Percentiles rank a stretch among this genome's conserved stretches.
Evolutionary conservation across 2,113 vertebrate species (phyloP).

Genomic region (Sorex fumeus): DNA sequence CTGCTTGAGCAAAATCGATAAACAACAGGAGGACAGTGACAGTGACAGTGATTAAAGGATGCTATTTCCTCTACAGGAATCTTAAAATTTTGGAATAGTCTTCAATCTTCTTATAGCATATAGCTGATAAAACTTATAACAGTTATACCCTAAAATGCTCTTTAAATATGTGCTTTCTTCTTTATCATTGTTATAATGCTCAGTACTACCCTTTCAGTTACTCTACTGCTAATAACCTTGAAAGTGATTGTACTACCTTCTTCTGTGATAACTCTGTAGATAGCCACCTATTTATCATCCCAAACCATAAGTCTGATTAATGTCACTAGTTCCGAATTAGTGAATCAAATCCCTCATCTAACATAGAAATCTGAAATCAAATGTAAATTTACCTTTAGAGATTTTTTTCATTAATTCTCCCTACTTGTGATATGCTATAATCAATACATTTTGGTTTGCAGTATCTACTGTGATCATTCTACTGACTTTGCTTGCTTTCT

Average conservation of each 20-base stretch:
- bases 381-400: not conserved
- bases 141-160: not conserved
- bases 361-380: not conserved
- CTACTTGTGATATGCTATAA: not conserved
- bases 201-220: not conserved
- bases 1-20: no score
- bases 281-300: not conserved
- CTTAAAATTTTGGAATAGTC: constrained; percentile 23
- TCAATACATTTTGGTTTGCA: not conserved
- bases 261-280: not conserved
- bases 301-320: not conserved
- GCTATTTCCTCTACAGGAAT: not conserved
- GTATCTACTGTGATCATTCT: not conserved
- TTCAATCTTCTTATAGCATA: not conserved
- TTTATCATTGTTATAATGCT: no score
- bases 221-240: not conserved
- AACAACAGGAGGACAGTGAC: no score
- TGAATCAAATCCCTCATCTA: not conserved
- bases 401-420: not conserved
- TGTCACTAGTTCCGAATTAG: no score
- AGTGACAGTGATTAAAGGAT: no score
- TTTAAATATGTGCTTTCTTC: not conserved
- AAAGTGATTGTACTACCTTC: not conserved
- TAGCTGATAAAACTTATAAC: no score
- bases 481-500: not conserved